phyloP scores from a whole-genome alignment of 1,140 invertebrate genomes.

The Drosophila oshimai region DNA sequence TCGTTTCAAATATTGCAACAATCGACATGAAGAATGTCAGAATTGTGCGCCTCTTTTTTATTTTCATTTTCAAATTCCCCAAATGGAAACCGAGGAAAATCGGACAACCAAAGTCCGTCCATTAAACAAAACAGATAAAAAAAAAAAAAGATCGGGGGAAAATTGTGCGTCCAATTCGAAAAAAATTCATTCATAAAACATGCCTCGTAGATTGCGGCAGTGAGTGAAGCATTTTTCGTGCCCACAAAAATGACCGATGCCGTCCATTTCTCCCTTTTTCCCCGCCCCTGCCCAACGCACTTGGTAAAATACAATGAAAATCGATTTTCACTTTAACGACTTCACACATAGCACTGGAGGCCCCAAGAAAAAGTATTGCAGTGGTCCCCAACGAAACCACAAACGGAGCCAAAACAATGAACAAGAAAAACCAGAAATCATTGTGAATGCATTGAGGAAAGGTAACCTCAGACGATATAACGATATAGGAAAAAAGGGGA shows the following conservation, averaged over 20 bases:
- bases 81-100: conserved; percentile 6
- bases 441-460: conserved; percentile 46
- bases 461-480: conserved; percentile 44
- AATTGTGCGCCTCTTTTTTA: conserved; percentile 8
- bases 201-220: conserved; percentile 65
- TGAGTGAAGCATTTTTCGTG: conserved; percentile 56
- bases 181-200: conserved; percentile 80
- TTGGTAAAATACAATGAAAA: conserved; percentile 74
- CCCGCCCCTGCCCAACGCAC: conserved; percentile 27
- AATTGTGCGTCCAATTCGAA: conserved; percentile 73
- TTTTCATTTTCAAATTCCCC: conserved; percentile 17
- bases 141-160: conserved; percentile 22
- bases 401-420: conserved; percentile 57
- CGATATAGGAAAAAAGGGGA: neutral
- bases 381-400: conserved; percentile 66
- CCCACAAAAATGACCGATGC: conserved; percentile 38
- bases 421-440: conserved; percentile 49
- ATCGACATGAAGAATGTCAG: conserved; percentile 30
- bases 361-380: conserved; percentile 46
- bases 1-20: conserved; percentile 65
- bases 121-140: conserved; percentile 40
- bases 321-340: conserved; percentile 78
- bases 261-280: neutral
- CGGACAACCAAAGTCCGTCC: conserved; percentile 34
- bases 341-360: conserved; percentile 59